Conservation (phyloP, 2,888 invertebrate genomes). For the Andrena minutula region DNA sequence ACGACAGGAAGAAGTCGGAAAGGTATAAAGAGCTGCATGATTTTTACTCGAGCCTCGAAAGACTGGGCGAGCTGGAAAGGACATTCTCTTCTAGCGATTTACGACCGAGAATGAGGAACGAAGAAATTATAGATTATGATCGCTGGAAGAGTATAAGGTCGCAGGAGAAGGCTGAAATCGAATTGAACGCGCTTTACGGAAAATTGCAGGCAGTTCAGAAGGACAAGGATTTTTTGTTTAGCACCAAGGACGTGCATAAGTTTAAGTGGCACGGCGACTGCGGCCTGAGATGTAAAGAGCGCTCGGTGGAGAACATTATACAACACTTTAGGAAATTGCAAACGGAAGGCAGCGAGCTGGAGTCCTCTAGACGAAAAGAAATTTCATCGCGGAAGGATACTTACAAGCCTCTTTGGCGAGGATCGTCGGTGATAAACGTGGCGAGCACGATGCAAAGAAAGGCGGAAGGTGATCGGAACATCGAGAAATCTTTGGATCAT, state of each 20-base stretch:
- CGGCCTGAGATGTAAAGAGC: conserved; percentile 92
- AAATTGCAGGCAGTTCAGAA: conserved; percentile 92
- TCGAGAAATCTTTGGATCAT: conserved; percentile 84
- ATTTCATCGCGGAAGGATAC: conserved; percentile 87
- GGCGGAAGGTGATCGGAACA: conserved; percentile 85
- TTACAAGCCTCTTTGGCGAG: conserved; percentile 94
- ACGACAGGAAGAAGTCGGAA: conserved; percentile 90
- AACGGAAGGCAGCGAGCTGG: conserved; percentile 85
- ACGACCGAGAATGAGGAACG: conserved; percentile 90
- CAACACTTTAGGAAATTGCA: conserved; percentile 90
- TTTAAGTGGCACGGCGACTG: conserved; percentile 91
- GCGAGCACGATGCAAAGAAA: conserved; percentile 90
- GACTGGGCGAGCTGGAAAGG: conserved; percentile 93
- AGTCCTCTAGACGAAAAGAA: conserved; percentile 85
- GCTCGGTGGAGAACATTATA: conserved; percentile 94
- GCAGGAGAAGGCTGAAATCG: conserved; percentile 93
- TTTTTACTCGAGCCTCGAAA: conserved; percentile 94
- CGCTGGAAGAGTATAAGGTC: conserved; percentile 93
- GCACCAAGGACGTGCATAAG: conserved; percentile 90
- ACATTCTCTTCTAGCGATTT: conserved; percentile 90
- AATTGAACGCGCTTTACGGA: conserved; percentile 91
- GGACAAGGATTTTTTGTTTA: conserved; percentile 93
- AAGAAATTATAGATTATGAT: conserved; percentile 94
- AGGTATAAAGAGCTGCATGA: conserved; percentile 94
- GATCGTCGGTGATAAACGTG: conserved; percentile 92